Conservation (phyloP, 2,888 invertebrate genomes). For the Patella ulyssiponensis region DNA sequence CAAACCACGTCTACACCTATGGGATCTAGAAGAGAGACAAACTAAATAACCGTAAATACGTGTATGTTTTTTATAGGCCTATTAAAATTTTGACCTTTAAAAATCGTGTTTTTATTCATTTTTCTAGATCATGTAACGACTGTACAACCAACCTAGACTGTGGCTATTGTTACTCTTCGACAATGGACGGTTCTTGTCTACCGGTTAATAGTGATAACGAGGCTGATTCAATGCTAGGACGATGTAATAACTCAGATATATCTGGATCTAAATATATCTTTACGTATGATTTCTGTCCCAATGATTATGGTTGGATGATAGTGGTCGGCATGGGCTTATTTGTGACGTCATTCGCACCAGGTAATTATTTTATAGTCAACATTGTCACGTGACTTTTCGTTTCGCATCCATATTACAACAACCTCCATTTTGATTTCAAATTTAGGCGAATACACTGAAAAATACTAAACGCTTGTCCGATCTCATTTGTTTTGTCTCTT, state of each 20-base stretch:
- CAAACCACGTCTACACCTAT: no score
- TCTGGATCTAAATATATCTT: slow-evolving; percentile 42
- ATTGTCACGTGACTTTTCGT: no score
- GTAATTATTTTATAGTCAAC: slow-evolving; percentile 34
- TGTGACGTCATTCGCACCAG: slow-evolving; percentile 73
- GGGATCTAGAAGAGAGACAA: no score
- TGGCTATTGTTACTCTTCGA: slow-evolving; percentile 69
- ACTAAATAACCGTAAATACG: no score
- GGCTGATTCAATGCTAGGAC: slow-evolving; percentile 49
- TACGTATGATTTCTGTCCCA: slow-evolving; percentile 73
- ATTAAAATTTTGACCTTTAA: no score
- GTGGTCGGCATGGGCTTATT: slow-evolving; percentile 72
- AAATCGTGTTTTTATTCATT: not conserved
- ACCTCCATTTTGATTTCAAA: not conserved
- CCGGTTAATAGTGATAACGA: slow-evolving; percentile 24
- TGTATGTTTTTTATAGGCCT: no score
- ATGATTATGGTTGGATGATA: slow-evolving; percentile 69
- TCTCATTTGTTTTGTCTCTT: no score
- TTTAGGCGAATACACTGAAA: no score
- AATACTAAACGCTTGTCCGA: no score
- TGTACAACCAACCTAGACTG: slow-evolving; percentile 72
- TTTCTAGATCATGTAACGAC: slow-evolving; percentile 65
- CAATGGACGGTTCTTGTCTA: slow-evolving; percentile 63
- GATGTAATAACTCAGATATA: slow-evolving; percentile 45
- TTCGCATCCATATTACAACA: no score